Conservation (phyloP, 1,140 invertebrate species). For the silkworm (Bombyx mori) region DNA sequence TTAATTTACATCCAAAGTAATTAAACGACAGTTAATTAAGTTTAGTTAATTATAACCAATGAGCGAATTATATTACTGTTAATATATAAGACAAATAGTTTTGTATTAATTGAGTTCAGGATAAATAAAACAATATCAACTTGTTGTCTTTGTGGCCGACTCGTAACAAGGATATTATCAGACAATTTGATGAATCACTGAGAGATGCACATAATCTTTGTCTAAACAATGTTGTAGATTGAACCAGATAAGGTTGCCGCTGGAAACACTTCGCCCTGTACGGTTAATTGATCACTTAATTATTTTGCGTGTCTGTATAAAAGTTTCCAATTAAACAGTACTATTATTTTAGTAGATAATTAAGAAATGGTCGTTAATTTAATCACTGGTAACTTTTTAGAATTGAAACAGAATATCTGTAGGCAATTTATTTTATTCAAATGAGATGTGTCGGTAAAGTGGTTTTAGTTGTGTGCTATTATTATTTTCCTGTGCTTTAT, state of each 20-base stretch:
- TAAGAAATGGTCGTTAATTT: slow-evolving; percentile 60
- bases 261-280: slow-evolving; percentile 38
- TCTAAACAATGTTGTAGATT: slow-evolving; percentile 34
- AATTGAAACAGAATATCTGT: slow-evolving; percentile 31
- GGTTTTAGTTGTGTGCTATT: slow-evolving; percentile 58
- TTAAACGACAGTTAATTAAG: not conserved
- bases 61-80: no score
- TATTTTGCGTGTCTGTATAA: slow-evolving; percentile 57
- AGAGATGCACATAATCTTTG: slow-evolving; percentile 22
- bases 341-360: slow-evolving; percentile 64
- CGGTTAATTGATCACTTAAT: slow-evolving; percentile 62
- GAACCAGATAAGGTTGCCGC: slow-evolving; percentile 27
- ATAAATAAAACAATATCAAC: not conserved
- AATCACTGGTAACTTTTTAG: slow-evolving; percentile 48
- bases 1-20: no score
- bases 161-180: not conserved
- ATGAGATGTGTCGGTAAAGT: slow-evolving; percentile 50
- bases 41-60: not conserved
- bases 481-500: slow-evolving; percentile 65
- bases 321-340: slow-evolving; percentile 57
- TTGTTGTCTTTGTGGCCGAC: not conserved
- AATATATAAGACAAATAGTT: no score
- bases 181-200: slow-evolving; percentile 1
- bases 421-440: slow-evolving; percentile 63
- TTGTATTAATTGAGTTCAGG: no score